These are phyloP conservation scores for Panulirus ornatus DNA, from an alignment of 1,140 invertebrate species.

Conservation along the genomic window DNA sequence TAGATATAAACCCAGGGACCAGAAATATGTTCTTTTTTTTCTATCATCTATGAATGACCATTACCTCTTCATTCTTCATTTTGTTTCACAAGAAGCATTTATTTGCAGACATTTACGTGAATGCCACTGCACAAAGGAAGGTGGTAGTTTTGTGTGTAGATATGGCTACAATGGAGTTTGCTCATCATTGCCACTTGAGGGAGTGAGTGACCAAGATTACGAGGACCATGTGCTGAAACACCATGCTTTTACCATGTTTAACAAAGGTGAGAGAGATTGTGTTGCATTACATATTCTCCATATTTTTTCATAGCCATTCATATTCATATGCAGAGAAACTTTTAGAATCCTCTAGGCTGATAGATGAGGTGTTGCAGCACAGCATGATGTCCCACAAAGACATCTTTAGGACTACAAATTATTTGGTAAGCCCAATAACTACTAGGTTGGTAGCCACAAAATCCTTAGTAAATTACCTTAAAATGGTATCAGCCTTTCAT, in stretches of 20 bases:
- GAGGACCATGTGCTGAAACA: slow-evolving; percentile 90
- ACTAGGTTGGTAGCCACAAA: too few relatives aligned
- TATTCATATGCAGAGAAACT: too few relatives aligned
- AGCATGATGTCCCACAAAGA: too few relatives aligned
- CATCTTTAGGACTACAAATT: too few relatives aligned
- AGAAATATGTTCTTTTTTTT: not conserved
- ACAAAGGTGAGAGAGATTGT: slow-evolving; percentile 50
- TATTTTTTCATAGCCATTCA: too few relatives aligned
- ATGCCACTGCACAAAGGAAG: slow-evolving; percentile 91
- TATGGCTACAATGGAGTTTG: slow-evolving; percentile 94
- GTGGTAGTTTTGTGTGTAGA: slow-evolving; percentile 91
- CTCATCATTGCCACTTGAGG: slow-evolving; percentile 90
- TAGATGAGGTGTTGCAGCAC: too few relatives aligned
- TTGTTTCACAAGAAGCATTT: not conserved
- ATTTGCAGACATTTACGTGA: slow-evolving; percentile 86
- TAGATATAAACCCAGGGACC: too few relatives aligned
- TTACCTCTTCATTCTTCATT: not conserved
- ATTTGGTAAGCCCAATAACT: too few relatives aligned
- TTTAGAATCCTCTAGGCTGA: too few relatives aligned
- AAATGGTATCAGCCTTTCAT: too few relatives aligned
- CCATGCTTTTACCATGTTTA: slow-evolving; percentile 80
- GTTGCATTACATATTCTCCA: too few relatives aligned
- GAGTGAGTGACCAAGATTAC: slow-evolving; percentile 92
- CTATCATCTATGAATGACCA: not conserved
- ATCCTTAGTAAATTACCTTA: too few relatives aligned